Evolutionary conservation across 2,113 vertebrate species (phyloP), one percentile per base, ranked within the genome.

Genomic region (Catharus fuscescens): DNA sequence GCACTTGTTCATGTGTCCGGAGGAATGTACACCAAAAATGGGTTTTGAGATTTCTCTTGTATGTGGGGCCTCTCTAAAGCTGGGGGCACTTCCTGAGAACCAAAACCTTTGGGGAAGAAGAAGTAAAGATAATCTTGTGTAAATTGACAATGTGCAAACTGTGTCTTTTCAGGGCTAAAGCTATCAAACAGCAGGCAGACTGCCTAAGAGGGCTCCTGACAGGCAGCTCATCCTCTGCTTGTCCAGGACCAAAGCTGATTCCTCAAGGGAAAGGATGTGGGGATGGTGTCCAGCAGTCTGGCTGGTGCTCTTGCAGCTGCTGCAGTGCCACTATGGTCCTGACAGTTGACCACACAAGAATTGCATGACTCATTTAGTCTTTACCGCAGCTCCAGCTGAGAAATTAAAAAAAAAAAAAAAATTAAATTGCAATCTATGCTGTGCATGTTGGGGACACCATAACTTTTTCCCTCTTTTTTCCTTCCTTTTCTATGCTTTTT

Each of bases 181-280:
- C 32, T 78, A 1, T 28, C n/a, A 57, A 34, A 29, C 13, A 78
- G 8, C 5, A 40, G 19, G 10, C 57, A 87, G 28, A 24, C 19
- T 9, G 21, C 8, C 40, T 57, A 34, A 57, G 48, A 53, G 4
- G 3, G 16, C 60, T 52, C 15, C 32, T 85, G 50, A 32, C 32
- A 48, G 28, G 21, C 36, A 84, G 38, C 34, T 82, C 6, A 3
- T 88, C 38, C 25, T 86, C 8, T 6, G 3, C 10, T 44, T 81
- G 10, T 45, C 6, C 29, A 52, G 64, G 26, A 54, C 21, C 24
- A n/a, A 64, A 87, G n/a, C 4, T 64, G 14, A 26, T 28, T 56
- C 3, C 76, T 81, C 13, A 52, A 76, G 26, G 48, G 12, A 64
- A n/a, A 36, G 31, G 12, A 14, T 0, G 0, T 5, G 3, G 19